Evolutionary conservation across 1,140 invertebrate genomes (phyloP).

Genomic region (Platyscapa corneri): DNA sequence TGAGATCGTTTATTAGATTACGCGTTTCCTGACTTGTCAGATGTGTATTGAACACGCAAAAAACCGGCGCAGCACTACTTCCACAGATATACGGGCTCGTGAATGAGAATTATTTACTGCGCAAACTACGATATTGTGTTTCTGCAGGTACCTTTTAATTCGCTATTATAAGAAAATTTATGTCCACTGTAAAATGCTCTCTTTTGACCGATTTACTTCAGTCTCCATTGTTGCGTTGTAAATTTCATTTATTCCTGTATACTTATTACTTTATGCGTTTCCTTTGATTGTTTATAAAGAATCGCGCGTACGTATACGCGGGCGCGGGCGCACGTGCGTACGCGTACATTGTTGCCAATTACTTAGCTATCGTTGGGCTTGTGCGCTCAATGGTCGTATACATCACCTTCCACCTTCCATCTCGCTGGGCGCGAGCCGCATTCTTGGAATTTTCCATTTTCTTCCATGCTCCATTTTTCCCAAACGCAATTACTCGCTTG

Average conservation of each 20-base stretch:
- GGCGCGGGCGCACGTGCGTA: no score
- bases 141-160: slow-evolving; percentile 18
- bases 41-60: slow-evolving; percentile 5
- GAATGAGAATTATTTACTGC: slow-evolving; percentile 24
- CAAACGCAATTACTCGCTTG: no score
- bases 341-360: no score
- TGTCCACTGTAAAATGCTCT: slow-evolving; percentile 16
- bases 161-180: slow-evolving; percentile 18
- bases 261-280: background rate
- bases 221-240: background rate
- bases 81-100: background rate
- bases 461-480: no score
- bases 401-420: no score
- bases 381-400: no score
- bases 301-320: no score
- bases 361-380: no score
- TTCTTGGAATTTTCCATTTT: no score
- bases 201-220: slow-evolving; percentile 13
- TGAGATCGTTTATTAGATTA: slow-evolving; percentile 28
- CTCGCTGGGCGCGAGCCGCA: no score
- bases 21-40: slow-evolving; percentile 28
- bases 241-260: background rate
- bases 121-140: slow-evolving; percentile 2
- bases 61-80: background rate
- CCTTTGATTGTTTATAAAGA: background rate